Base-by-base conservation (phyloP, 2,888 invertebrate species). In the Dolomedes plantarius region DNA sequence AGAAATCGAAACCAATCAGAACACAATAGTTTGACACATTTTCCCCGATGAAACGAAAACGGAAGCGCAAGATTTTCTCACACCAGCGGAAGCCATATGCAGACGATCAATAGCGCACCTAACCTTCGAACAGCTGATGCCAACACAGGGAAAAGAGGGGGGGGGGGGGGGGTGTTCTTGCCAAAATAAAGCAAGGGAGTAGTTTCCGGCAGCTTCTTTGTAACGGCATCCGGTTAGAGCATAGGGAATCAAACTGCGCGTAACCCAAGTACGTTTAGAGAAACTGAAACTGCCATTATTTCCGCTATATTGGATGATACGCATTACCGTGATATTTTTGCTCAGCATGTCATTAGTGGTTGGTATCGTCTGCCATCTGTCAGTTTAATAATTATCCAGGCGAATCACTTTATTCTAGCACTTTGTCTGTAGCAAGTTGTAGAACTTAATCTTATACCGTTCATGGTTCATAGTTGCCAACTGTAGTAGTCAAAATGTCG, bases 171-270 rank as follows among this genome's bases (percentile, higher is more conserved):
- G 71, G 81, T 56, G 29, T 32, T 32, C 67, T 67, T 28, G 56
- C 46, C 72, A 32, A 72, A 81, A 81, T 68, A 69, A 75, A 69
- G 82, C 75, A 68, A 56, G 62, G n/a, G 19, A 69, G 32, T 65
- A 36, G 71, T 76, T 82, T 82, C 82, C 82, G 82, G 82, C 82
- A 76, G 82, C 71, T 46, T 76, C 82, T 69, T 71, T 75, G 71
- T 64, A 19, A 46, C 72, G n/a, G 71, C 71, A 82, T 82, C 82
- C 82, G 82, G 82, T 76, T 29, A 36, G 23, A 64, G 41, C 23
- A 56, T 5, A 11, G 1, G 23, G 56, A 56, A 56, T 56, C 56
- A 56, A 56, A 56, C 56, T 56, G 11, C 23, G 23, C 56, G 56
- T 56, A 56, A 56, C 56, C 56, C 23, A 56, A 5, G 23, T 23